phyloP scores from a whole-genome alignment of 2,888 invertebrate genomes.

The Pristionchus mayeri region DNA sequence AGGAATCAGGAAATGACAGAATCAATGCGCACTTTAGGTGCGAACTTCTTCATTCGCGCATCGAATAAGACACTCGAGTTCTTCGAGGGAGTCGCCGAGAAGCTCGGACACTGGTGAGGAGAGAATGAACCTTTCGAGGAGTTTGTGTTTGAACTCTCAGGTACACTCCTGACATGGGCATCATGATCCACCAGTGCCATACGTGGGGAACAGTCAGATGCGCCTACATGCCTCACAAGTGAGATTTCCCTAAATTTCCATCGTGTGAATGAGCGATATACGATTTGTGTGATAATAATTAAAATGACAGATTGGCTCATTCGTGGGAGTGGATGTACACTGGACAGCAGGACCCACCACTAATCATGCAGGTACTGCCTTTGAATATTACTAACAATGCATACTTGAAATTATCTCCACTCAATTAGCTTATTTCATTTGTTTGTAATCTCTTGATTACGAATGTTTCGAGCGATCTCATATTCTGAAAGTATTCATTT shows the following conservation, averaged over 20 bases:
- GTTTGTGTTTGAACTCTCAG: conserved; percentile 47
- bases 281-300: neutral
- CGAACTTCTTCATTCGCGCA: conserved; percentile 75
- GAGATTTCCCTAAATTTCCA: conserved; percentile 44
- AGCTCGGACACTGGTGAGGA: conserved; percentile 67
- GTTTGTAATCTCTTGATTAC: too few relatives aligned
- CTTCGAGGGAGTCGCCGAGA: conserved; percentile 72
- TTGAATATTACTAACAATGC: too few relatives aligned
- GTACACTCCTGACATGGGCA: conserved; percentile 76
- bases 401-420: too few relatives aligned
- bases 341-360: conserved; percentile 72
- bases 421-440: neutral
- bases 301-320: conserved; percentile 71
- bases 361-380: conserved; percentile 71
- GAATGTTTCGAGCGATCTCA: too few relatives aligned
- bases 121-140: neutral
- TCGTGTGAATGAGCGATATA: neutral
- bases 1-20: neutral
- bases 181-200: conserved; percentile 76
- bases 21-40: conserved; percentile 59
- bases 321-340: conserved; percentile 76
- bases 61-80: conserved; percentile 73
- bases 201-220: conserved; percentile 72
- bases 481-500: neutral
- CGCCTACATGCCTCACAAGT: conserved; percentile 75